These are phyloP conservation scores for Calosoma granatense DNA, from an alignment of 1,140 invertebrate genomes.

Conservation along the genomic window DNA sequence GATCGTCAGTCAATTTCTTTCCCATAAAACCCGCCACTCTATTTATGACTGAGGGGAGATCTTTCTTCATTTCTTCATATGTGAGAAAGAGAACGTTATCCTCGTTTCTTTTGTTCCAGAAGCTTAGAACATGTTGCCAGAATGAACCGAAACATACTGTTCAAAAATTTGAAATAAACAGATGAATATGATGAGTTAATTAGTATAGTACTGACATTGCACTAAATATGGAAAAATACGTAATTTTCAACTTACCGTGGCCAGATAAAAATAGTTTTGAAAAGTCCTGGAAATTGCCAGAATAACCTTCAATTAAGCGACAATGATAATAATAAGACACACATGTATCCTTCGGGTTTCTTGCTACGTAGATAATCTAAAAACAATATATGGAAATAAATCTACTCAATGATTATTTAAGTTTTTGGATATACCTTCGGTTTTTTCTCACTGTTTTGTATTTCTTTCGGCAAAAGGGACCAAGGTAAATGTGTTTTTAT, in stretches of 20 bases:
- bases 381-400: no score
- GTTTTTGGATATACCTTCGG: not conserved
- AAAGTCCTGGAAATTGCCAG: conserved; percentile 52
- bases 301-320: conserved; percentile 46
- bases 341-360: conserved; percentile 72
- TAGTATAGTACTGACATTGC: no score
- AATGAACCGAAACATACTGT: conserved; percentile 36
- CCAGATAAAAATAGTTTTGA: conserved; percentile 45
- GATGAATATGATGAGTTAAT: no score
- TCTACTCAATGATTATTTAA: not conserved
- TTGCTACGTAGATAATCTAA: conserved; percentile 65
- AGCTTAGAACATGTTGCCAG: conserved; percentile 47
- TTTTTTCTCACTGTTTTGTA: not conserved
- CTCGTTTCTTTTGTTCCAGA: conserved; percentile 43
- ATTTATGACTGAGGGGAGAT: conserved; percentile 46
- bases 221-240: not conserved
- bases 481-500: conserved; percentile 64
- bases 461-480: conserved; percentile 30
- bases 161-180: no score
- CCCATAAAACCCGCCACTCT: conserved; percentile 48
- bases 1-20: conserved; percentile 37
- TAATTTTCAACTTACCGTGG: conserved; percentile 23
- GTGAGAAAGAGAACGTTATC: conserved; percentile 48
- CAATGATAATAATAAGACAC: conserved; percentile 70
- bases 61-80: conserved; percentile 57